These are phyloP conservation scores for Lethenteron reissneri DNA, from an alignment of 2,113 vertebrate genomes.

Conservation along the genomic window DNA sequence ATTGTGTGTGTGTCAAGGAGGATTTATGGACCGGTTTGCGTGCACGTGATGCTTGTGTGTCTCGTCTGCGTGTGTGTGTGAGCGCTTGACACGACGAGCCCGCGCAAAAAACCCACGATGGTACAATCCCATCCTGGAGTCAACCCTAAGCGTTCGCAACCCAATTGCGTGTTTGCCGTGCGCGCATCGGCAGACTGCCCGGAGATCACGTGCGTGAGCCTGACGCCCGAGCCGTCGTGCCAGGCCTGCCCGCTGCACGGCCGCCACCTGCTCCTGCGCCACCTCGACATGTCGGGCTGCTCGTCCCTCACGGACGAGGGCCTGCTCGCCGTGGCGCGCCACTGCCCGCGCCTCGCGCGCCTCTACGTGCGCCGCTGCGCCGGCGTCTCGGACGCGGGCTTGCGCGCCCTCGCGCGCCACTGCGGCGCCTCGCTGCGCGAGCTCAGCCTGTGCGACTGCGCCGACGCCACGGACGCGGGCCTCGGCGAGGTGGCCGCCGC, in stretches of 20 bases:
- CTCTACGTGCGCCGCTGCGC: not conserved
- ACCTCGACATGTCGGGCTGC: constrained; percentile 4
- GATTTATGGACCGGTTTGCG: no score
- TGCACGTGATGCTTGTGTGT: no score
- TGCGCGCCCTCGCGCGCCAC: not conserved
- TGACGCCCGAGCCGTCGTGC: constrained; percentile 2
- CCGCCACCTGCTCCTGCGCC: constrained; percentile 1
- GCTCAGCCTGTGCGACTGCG: constrained; percentile 5
- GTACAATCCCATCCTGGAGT: no score
- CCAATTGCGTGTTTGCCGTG: no score
- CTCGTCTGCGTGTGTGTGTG: no score
- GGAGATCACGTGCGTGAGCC: constrained; percentile 3
- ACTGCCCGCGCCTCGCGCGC: not conserved
- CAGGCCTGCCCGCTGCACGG: constrained; percentile 2
- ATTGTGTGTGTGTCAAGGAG: no score
- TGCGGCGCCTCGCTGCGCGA: not conserved
- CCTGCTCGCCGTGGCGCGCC: constrained; percentile 1
- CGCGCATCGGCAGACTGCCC: constrained; percentile 1
- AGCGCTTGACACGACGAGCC: no score
- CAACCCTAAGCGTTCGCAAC: no score
- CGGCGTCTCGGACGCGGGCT: not conserved
- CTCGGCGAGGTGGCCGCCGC: not conserved
- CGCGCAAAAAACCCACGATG: no score
- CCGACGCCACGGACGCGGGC: not conserved
- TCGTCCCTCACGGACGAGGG: not conserved